phyloP scores from a whole-genome alignment of 1,140 invertebrate species.

The Mycetomoellerius zeteki region DNA sequence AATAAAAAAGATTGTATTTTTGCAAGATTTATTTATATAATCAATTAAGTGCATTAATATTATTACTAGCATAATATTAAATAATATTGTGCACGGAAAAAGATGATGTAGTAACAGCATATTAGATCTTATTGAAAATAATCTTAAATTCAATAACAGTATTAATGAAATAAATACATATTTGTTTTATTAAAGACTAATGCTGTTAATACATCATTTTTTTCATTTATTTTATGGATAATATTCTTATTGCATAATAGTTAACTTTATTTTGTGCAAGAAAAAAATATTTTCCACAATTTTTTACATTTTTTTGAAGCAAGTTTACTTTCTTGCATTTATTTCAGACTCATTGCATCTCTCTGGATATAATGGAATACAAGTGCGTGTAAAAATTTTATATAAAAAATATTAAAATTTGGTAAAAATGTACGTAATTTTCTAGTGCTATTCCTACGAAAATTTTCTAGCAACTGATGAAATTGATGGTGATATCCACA shows the following conservation, averaged over 20 bases:
- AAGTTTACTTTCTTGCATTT: conserved; percentile 6
- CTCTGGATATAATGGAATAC: background rate
- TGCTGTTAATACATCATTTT: background rate
- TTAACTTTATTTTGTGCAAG: conserved; percentile 2
- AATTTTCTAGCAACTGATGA: background rate
- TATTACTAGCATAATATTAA: background rate
- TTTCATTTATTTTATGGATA: background rate
- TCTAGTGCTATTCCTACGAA: background rate
- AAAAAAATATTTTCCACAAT: background rate
- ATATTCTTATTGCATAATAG: conserved; percentile 17
- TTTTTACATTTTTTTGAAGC: conserved; percentile 15
- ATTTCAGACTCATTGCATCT: background rate
- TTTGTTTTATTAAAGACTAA: background rate
- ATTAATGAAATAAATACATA: background rate
- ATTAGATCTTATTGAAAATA: background rate
- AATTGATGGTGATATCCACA: background rate
- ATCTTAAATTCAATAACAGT: background rate
- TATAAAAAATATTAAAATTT: background rate
- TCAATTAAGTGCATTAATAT: background rate
- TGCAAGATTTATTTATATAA: background rate
- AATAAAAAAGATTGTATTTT: conserved; percentile 37
- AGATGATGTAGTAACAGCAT: background rate
- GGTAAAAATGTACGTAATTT: background rate
- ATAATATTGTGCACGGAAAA: background rate
- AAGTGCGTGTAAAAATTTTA: conserved; percentile 13